Conservation (phyloP, 2,888 invertebrate species). For the Hemaris fuciformis region DNA sequence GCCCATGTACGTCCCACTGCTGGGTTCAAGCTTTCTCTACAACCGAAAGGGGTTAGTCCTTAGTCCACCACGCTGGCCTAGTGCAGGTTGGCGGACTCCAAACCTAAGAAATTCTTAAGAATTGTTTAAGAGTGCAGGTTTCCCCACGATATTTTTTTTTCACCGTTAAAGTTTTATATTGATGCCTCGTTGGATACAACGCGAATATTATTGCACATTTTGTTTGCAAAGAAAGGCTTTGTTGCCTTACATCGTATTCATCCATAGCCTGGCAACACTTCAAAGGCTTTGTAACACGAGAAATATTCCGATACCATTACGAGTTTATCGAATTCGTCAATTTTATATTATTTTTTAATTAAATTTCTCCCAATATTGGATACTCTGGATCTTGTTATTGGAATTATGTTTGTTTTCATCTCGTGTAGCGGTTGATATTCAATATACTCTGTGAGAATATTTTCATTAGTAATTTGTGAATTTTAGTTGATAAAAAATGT, state of each 20-base stretch:
- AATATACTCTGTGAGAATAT: no score
- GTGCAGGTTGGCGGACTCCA: no score
- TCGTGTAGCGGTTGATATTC: neutral
- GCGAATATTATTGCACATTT: slow-evolving; percentile 43
- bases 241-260: slow-evolving; percentile 44
- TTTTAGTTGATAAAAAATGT: no score
- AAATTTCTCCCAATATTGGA: slow-evolving; percentile 7
- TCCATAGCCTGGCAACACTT: slow-evolving; percentile 42
- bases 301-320: slow-evolving; percentile 30
- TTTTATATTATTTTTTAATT: slow-evolving; percentile 10
- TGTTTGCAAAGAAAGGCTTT: slow-evolving; percentile 41
- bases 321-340: slow-evolving; percentile 9
- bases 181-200: slow-evolving; percentile 29
- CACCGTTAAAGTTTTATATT: no score
- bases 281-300: slow-evolving; percentile 39
- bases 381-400: neutral
- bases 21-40: no score
- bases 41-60: no score
- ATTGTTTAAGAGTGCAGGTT: no score
- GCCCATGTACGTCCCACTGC: no score
- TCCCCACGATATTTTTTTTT: no score
- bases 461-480: no score
- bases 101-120: no score
- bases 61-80: no score
- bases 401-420: neutral